These are phyloP conservation scores for Dendrocincla tyrannina DNA, from an alignment of 2,797 vertebrate genomes.

Conservation along the genomic window DNA sequence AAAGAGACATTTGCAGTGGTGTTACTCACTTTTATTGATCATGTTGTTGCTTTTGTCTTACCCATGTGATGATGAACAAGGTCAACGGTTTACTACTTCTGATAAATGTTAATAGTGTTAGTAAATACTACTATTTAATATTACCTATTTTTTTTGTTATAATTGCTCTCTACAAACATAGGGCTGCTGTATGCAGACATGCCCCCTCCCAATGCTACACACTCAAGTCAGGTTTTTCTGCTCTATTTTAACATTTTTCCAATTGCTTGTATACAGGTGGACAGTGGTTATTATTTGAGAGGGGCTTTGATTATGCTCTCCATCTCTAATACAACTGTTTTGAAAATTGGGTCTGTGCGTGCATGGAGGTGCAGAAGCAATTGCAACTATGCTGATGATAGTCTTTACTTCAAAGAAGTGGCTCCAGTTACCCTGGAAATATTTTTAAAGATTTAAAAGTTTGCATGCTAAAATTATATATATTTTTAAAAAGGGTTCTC, in stretches of 20 bases:
- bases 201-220: accelerated
- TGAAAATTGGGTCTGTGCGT: neutral
- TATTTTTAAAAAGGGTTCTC: neutral
- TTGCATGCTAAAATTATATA: neutral
- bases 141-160: neutral
- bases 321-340: neutral
- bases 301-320: neutral
- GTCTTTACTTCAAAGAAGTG: neutral
- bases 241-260: neutral
- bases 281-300: neutral
- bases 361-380: neutral
- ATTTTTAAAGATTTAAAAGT: neutral
- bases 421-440: neutral
- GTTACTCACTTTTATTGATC: neutral
- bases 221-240: neutral
- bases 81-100: neutral
- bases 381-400: neutral
- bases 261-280: neutral
- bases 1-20: neutral
- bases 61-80: neutral
- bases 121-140: neutral
- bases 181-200: neutral
- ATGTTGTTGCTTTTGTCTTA: neutral
- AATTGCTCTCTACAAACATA: neutral
- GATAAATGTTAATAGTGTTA: neutral